phyloP scores from a whole-genome alignment of 92 coral and sea anemone genomes.

The Paramuricea clavata region DNA sequence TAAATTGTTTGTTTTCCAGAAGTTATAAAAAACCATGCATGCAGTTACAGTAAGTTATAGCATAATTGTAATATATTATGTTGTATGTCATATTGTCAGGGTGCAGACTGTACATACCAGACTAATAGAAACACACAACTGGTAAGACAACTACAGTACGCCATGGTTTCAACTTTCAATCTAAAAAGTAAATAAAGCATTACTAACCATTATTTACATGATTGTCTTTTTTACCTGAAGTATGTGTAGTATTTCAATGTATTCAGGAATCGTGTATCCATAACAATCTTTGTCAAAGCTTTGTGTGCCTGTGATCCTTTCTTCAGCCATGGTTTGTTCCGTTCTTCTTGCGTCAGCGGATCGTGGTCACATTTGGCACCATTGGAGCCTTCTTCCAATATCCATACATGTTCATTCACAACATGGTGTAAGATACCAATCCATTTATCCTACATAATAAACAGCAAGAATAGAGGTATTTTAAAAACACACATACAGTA shows the following conservation, averaged over 20 bases:
- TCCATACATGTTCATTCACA: slow-evolving; percentile 51
- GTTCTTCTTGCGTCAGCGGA: slow-evolving; percentile 1
- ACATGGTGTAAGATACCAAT: slow-evolving; percentile 44
- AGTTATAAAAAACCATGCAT: too few species aligned
- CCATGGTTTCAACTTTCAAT: neutral
- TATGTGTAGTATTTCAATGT: slow-evolving; percentile 24
- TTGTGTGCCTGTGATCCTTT: slow-evolving; percentile 36
- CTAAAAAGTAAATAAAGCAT: too few species aligned
- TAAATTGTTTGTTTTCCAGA: too few species aligned
- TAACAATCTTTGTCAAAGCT: slow-evolving; percentile 30
- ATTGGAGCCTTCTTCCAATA: slow-evolving; percentile 24
- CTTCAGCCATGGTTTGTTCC: slow-evolving; percentile 35
- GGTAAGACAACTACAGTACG: too few species aligned
- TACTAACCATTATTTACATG: too few species aligned
- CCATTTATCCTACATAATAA: slow-evolving; percentile 35
- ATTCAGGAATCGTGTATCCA: slow-evolving; percentile 29
- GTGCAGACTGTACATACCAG: neutral
- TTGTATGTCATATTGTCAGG: too few species aligned
- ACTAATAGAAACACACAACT: neutral
- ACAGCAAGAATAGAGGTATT: too few species aligned
- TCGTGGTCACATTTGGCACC: slow-evolving; percentile 27
- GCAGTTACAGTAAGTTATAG: too few species aligned
- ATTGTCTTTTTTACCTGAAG: slow-evolving; percentile 11
- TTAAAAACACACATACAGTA: too few species aligned
- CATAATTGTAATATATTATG: too few species aligned